Conservation (phyloP, 2,797 vertebrate species). For the Caiman crocodilus region DNA sequence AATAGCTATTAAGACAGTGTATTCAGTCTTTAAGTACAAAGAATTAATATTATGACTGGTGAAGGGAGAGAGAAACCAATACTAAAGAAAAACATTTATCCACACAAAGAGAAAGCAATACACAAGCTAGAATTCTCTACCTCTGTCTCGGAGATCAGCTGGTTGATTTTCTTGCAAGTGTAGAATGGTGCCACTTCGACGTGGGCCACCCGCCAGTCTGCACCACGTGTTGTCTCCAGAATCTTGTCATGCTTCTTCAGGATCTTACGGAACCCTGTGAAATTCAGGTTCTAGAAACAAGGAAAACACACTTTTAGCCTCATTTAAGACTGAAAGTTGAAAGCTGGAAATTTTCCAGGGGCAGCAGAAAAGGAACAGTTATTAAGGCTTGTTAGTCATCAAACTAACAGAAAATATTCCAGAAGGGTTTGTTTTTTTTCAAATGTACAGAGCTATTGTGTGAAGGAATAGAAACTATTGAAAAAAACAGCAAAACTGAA, state of each 20-base stretch:
- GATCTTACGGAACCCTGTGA: constrained; percentile 99
- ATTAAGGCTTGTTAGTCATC: background rate
- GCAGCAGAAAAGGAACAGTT: background rate
- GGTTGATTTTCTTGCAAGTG: constrained; percentile 99
- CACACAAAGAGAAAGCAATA: background rate
- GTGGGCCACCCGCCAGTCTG: constrained; percentile 95
- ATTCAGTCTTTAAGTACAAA: background rate
- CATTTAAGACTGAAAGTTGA: background rate
- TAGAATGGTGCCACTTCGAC: constrained; percentile 99
- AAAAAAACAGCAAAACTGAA: background rate
- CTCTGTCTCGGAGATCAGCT: constrained; percentile 98
- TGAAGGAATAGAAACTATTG: background rate
- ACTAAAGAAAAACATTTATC: background rate
- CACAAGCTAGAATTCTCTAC: constrained; percentile 71
- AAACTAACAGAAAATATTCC: background rate
- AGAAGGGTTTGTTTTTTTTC: background rate
- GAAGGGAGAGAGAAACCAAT: background rate
- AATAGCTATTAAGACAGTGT: background rate
- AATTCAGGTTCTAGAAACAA: constrained; percentile 93
- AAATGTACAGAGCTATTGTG: background rate
- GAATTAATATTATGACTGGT: background rate
- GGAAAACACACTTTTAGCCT: constrained; percentile 22
- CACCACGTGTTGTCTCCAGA: constrained; percentile 93
- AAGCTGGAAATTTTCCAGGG: background rate
- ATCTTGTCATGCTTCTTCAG: constrained; percentile 99